These are phyloP conservation scores for Oxyruncus cristatus DNA, from an alignment of 2,113 vertebrate genomes.

Conservation along the genomic window DNA sequence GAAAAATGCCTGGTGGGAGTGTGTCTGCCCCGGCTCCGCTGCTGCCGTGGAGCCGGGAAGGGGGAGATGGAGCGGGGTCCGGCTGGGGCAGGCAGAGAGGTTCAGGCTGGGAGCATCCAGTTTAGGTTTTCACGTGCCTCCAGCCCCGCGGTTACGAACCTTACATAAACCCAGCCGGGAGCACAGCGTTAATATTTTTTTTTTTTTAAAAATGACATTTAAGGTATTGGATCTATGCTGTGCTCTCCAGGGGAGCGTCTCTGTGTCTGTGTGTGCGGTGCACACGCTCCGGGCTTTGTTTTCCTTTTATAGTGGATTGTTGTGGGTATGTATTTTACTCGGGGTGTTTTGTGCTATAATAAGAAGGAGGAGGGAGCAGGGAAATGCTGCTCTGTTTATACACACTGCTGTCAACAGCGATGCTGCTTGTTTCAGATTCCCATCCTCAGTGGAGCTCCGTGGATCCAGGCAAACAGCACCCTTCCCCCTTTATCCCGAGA, in stretches of 20 bases:
- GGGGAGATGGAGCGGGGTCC: fast-evolving
- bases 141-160: background rate
- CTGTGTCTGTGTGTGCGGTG: background rate
- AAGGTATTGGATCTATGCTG: background rate
- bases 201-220: background rate
- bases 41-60: background rate
- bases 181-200: slow-evolving; percentile 18
- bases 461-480: background rate
- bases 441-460: background rate
- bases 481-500: background rate
- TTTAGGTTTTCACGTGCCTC: background rate
- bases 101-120: background rate
- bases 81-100: background rate
- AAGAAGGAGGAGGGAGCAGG: slow-evolving; percentile 24
- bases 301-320: slow-evolving; percentile 23
- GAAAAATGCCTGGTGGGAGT: background rate
- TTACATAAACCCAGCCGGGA: background rate
- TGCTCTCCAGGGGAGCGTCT: background rate
- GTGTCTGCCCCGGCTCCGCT: background rate
- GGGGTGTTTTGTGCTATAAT: slow-evolving; percentile 50
- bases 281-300: slow-evolving; percentile 42
- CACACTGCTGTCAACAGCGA: background rate
- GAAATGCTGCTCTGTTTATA: slow-evolving; percentile 38
- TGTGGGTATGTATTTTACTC: slow-evolving; percentile 42
- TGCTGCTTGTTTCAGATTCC: background rate